A percentile compares a stretch with the other conserved stretches of the same genome.
Evolutionary conservation across 2,888 invertebrate genomes (phyloP).

Genomic region (Perithous albicinctus): DNA sequence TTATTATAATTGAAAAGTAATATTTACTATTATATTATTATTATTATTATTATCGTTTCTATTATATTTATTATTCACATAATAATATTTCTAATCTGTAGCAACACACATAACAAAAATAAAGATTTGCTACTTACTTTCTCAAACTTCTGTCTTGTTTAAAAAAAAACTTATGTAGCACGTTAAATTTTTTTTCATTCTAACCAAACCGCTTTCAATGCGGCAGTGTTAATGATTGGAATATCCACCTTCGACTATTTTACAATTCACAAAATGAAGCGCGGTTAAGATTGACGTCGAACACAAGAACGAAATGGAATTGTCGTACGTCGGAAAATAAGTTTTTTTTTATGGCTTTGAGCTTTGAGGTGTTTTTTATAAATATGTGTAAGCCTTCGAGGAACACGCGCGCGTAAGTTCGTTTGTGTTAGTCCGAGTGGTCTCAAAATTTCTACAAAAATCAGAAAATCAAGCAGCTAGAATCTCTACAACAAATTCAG

Average conservation of each 20-base stretch:
- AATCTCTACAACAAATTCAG: no score
- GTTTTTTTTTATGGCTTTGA: no score
- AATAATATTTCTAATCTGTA: neutral
- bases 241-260: neutral
- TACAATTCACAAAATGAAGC: no score
- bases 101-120: neutral
- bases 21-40: no score
- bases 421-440: conserved; percentile 59
- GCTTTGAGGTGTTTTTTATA: conserved; percentile 70
- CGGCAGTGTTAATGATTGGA: neutral
- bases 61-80: no score
- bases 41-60: no score
- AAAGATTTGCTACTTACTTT: neutral
- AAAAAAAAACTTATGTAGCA: neutral
- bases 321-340: neutral
- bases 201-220: neutral
- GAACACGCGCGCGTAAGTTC: conserved; percentile 52
- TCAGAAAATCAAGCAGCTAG: no score
- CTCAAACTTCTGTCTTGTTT: neutral
- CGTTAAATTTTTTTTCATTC: no score
- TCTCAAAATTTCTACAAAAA: no score
- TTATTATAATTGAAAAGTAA: no score
- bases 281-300: no score
- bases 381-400: conserved; percentile 76
- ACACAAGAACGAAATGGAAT: neutral